Base-by-base conservation (phyloP, 2,113 vertebrate genomes). In the Trinectes maculatus region DNA sequence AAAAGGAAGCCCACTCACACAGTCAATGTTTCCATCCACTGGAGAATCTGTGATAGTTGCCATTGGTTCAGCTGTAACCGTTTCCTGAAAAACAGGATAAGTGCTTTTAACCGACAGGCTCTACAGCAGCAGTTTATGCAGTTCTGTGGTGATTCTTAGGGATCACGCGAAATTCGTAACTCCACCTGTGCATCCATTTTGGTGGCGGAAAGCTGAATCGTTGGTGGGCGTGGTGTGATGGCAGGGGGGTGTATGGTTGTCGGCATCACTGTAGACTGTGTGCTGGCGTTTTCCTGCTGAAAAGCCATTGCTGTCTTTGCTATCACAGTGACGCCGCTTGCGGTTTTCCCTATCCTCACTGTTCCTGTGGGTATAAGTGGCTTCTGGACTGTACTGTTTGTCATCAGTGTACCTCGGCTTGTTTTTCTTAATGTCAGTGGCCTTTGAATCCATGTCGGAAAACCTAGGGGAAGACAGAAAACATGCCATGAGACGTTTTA, bases 361-460 rank as follows among this genome's bases (percentile, higher is more conserved):
- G 56, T 66, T 56, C 58, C 21, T 74, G 71, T 74, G 74, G 57
- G 75, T 39, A 46, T 66, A 66, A 5, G 43, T 9, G 0, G 54
- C 13, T 9, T 33, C 51, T 21, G 69, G 67, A 1, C 74, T 74
- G 40, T 71, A 48, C 66, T 85, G 64, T 73, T 91, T 91, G 0
- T 72, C 61, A 36, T 85, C 91, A 39, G 87, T 85, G 2, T 92
- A 84, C 3, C 91, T 85, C 34, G 88, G 92, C 82, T 89, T 91
- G 81, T 92, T 95, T 55, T 95, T 95, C 89, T 95, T 95, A 54
- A 84, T 42, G 8, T 96, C 93, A 1, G 85, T 77, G 71, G 63
- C 84, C 40, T 81, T 91, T 1, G 91, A 89, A 36, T 94, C 95
- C 1, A 58, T 81, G 6, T 95, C 93, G 2, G 88, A 93, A 81